Percentiles rank a stretch among this genome's conserved stretches.
Evolutionary conservation across 2,797 vertebrate genomes (phyloP).

Genomic region (Pyrocephalus nanus): DNA sequence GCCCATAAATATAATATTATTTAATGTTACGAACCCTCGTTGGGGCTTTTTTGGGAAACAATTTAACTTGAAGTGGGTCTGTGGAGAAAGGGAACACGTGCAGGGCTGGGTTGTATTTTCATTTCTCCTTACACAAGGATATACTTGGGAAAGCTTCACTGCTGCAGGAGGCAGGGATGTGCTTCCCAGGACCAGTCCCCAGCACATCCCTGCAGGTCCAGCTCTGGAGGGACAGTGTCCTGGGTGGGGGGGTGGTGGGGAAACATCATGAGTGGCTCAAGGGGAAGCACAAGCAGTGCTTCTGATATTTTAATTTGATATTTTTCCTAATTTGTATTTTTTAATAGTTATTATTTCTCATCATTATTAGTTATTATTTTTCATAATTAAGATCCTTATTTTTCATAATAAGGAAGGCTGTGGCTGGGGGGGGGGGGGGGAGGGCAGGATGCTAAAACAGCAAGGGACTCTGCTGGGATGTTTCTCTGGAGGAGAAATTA

Average conservation of each 20-base stretch:
- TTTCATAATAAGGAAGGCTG: neutral
- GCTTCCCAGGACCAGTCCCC: neutral
- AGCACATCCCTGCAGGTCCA: neutral
- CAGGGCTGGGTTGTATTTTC: neutral
- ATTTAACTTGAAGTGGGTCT: neutral
- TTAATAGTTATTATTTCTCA: neutral
- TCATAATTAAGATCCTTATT: neutral
- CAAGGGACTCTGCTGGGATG: neutral
- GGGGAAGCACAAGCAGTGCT: neutral
- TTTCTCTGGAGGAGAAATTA: neutral
- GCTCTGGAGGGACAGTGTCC: neutral
- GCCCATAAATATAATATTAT: neutral
- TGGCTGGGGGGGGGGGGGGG: neutral
- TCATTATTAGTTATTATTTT: neutral
- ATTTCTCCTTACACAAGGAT: neutral
- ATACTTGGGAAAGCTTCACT: neutral
- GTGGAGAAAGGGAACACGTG: neutral
- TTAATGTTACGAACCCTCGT: neutral
- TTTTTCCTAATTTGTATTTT: neutral
- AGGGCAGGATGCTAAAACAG: neutral
- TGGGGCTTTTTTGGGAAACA: neutral
- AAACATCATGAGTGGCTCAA: neutral
- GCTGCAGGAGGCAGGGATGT: neutral
- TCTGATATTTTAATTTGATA: neutral
- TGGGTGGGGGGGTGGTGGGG: neutral